Conservation (phyloP, 2,113 vertebrate species). For the Danionella cerebrum region DNA sequence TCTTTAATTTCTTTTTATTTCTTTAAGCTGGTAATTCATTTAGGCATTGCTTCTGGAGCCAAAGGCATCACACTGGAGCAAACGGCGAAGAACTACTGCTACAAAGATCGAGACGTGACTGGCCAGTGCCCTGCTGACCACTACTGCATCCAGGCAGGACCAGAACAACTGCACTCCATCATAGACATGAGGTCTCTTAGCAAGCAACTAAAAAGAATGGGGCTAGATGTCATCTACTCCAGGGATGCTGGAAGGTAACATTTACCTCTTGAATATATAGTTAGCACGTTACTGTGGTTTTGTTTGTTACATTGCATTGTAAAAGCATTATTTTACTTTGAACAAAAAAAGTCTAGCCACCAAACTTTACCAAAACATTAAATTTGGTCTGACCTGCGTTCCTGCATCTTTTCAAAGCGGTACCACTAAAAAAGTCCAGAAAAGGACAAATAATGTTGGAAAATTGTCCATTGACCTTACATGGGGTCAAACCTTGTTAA, state of each 20-base stretch:
- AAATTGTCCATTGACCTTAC: too few relatives aligned
- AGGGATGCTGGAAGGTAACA: conserved; percentile 75
- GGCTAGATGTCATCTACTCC: conserved; percentile 63
- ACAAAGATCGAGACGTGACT: conserved; percentile 64
- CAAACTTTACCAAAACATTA: too few relatives aligned
- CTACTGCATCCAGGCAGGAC: conserved; percentile 66
- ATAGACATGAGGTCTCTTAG: conserved; percentile 67
- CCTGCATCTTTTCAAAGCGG: too few relatives aligned
- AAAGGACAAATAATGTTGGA: too few relatives aligned
- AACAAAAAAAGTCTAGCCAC: too few relatives aligned
- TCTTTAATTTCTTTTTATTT: background rate
- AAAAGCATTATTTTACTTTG: too few relatives aligned
- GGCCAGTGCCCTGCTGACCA: conserved; percentile 61
- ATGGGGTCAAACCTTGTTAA: too few relatives aligned
- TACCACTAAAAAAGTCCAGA: too few relatives aligned
- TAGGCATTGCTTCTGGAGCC: conserved; percentile 64
- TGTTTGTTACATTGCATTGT: too few relatives aligned
- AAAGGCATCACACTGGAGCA: conserved; percentile 70
- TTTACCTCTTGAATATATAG: background rate
- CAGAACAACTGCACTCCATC: conserved; percentile 65
- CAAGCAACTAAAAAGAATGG: conserved; percentile 50
- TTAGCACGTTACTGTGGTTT: too few relatives aligned
- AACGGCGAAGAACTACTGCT: conserved; percentile 72
- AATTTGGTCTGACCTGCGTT: too few relatives aligned
- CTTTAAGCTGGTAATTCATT: conserved; percentile 59